These are phyloP conservation scores for Choristoneura fumiferana DNA, from an alignment of 1,140 invertebrate genomes.

Conservation along the genomic window DNA sequence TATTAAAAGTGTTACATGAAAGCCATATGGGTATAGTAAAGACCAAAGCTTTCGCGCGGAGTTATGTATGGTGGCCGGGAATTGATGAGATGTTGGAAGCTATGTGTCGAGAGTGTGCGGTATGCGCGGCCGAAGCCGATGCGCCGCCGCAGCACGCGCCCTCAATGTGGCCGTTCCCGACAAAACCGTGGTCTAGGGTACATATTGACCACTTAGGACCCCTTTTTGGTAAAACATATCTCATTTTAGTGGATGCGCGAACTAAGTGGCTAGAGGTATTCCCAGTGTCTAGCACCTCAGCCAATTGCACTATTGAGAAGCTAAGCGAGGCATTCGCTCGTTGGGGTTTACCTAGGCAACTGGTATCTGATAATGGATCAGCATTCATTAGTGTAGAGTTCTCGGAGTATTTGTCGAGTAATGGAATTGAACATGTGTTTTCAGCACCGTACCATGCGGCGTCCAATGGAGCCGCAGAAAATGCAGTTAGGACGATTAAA, in stretches of 20 bases:
- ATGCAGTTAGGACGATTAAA: not conserved
- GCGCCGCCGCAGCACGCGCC: too few relatives aligned
- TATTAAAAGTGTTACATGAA: too few relatives aligned
- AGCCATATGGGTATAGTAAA: too few relatives aligned
- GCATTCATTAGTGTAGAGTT: slow-evolving; percentile 37
- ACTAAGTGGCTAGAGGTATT: not conserved
- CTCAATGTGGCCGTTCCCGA: not conserved
- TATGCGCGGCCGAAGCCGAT: too few relatives aligned
- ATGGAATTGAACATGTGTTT: slow-evolving; percentile 38
- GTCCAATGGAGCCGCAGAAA: slow-evolving; percentile 25
- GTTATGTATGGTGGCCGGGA: too few relatives aligned
- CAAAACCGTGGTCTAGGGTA: not conserved
- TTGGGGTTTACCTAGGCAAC: slow-evolving; percentile 30
- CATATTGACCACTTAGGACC: not conserved
- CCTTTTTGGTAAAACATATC: not conserved
- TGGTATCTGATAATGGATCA: slow-evolving; percentile 32
- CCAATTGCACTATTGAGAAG: not conserved
- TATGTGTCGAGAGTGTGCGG: too few relatives aligned
- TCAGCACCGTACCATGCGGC: slow-evolving; percentile 35
- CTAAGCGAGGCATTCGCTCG: too few relatives aligned
- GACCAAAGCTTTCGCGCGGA: slow-evolving; percentile 41
- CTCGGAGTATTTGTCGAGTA: slow-evolving; percentile 29
- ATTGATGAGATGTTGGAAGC: too few relatives aligned
- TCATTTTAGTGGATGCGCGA: not conserved
- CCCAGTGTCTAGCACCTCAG: not conserved